Evolutionary conservation across 2,797 vertebrate species (phyloP), one percentile per base, ranked within the genome.

Genomic region (Scomberomorus guttatus): DNA sequence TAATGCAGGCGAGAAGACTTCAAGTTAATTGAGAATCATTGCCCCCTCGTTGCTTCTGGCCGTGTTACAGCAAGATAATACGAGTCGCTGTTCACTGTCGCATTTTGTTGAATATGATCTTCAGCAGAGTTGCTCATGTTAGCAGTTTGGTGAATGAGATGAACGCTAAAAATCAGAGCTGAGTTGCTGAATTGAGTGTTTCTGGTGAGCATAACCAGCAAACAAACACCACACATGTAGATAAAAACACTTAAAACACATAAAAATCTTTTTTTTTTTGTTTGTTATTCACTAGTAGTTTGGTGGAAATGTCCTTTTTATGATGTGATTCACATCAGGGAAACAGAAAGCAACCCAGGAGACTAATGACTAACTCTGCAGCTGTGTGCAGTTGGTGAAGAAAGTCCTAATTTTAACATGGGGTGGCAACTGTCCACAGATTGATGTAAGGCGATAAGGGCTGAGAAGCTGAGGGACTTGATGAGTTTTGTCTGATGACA

Each of bases 361-460:
- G 29, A 65, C 66, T 32, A 51, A 77, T 72, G 52, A 74, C n/a
- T 66, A 58, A 77, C 68, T 27, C 50, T 73, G 76, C 46, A 72
- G 83, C 82, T 79, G 70, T 51, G 79, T 29, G 60, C 72, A 12
- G 24, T 22, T 46, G 5, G n/a, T 52, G 62, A 77, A 65, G 64
- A 83, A 77, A 74, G 70, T 64, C 50, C 63, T 79, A 62, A 81
- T 84, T 81, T 74, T 65, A 74, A 70, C 86, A 65, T 29, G 2
- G 29, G 50, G 62, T 80, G 85, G 75, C 77, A 77, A 81, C 55
- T 51, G 79, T 72, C 58, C 62, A 56, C 62, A 69, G 78, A 66
- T 75, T 79, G 77, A 83, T 82, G 84, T 48, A 83, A 88, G 67
- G 77, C 65, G 63, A 89, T 87, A 71, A 88, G 73, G 75, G 51